Conservation (phyloP, 2,888 invertebrate genomes). For the Archips crataeganus region DNA sequence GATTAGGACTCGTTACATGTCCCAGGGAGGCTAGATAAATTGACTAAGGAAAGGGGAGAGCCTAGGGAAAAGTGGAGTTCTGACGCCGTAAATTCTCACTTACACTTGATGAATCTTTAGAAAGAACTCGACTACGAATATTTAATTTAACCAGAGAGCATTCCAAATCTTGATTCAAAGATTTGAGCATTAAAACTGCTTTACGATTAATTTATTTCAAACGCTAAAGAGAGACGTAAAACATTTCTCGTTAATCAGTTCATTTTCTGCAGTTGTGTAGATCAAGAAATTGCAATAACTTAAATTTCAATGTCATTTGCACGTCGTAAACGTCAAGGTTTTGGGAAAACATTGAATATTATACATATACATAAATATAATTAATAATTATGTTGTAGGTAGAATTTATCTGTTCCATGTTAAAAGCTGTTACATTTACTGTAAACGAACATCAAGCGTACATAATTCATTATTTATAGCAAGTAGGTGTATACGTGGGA, state of each 20-base stretch:
- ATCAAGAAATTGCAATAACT: neutral
- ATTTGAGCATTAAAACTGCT: neutral
- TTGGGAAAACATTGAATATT: too few species aligned
- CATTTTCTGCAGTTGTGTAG: neutral
- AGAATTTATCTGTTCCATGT: neutral
- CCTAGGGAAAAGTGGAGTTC: conserved; percentile 20
- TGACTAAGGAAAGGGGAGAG: conserved; percentile 18
- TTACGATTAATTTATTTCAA: neutral
- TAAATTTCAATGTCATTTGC: neutral
- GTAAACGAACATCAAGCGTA: neutral
- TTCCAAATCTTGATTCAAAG: neutral
- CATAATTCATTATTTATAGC: neutral
- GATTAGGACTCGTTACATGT: conserved; percentile 37
- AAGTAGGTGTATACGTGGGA: too few species aligned
- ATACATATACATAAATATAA: neutral
- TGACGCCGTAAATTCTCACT: conserved; percentile 3
- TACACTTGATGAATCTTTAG: neutral
- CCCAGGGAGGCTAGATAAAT: conserved; percentile 36
- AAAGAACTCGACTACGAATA: neutral
- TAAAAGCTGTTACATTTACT: neutral
- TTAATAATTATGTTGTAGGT: neutral
- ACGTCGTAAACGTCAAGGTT: neutral
- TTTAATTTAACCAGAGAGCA: neutral
- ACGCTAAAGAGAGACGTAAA: too few species aligned
- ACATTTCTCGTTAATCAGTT: neutral